Conservation (phyloP, 2,888 invertebrate species). For the Apamea epomidion region DNA sequence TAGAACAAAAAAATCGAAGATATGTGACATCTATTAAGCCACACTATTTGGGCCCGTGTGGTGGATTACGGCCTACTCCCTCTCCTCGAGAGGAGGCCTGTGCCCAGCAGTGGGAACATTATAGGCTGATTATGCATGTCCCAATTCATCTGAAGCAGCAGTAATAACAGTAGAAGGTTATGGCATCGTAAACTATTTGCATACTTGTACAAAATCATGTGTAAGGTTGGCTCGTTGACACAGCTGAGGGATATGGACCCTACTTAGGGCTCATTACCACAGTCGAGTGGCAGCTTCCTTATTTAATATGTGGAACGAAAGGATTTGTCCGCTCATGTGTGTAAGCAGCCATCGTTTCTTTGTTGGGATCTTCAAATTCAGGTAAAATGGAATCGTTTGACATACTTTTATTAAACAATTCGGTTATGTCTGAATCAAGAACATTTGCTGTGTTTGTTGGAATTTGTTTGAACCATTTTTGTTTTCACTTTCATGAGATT, state of each 20-base stretch:
- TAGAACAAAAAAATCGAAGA: not conserved
- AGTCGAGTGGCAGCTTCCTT: conserved; percentile 64
- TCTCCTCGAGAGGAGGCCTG: no score
- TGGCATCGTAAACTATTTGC: conserved; percentile 31
- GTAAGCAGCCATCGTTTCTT: conserved; percentile 51
- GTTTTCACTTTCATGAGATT: not conserved
- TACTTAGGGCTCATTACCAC: conserved; percentile 69
- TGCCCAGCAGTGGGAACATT: not conserved
- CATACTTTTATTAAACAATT: conserved; percentile 47
- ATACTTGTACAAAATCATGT: conserved; percentile 40
- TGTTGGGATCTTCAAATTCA: conserved; percentile 57
- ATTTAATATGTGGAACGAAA: conserved; percentile 68
- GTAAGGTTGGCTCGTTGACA: conserved; percentile 55
- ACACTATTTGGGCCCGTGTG: not conserved
- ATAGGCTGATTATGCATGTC: not conserved
- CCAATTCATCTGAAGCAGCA: not conserved
- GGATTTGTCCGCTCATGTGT: conserved; percentile 63
- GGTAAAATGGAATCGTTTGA: conserved; percentile 61
- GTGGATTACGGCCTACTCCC: not conserved
- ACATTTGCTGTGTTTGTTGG: not conserved
- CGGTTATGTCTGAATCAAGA: conserved; percentile 12
- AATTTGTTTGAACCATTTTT: not conserved
- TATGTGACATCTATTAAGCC: not conserved
- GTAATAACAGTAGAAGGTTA: conserved; percentile 24
- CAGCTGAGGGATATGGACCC: conserved; percentile 61